A percentile compares a stretch with the other conserved stretches of the same genome.
phyloP scores from a whole-genome alignment of 2,113 vertebrate species.

The Melanocharis versteri region DNA sequence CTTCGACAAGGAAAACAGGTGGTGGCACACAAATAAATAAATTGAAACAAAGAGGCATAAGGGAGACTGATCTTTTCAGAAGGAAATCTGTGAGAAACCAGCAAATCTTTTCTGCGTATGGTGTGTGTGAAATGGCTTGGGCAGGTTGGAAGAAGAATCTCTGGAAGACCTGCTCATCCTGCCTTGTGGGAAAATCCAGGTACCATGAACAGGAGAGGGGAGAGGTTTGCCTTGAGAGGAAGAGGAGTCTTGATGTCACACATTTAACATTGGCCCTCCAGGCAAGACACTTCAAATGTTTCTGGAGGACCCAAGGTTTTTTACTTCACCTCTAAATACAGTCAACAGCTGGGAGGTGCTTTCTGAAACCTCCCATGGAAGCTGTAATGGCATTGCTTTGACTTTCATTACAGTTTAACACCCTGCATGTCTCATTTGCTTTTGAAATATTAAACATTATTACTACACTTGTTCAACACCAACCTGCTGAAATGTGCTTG shows the following conservation, averaged over 20 bases:
- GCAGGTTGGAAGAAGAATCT: neutral
- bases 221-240: neutral
- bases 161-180: neutral
- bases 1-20: neutral
- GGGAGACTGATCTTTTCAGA: neutral
- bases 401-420: neutral
- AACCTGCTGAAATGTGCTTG: neutral
- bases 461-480: neutral
- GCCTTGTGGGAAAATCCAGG: neutral
- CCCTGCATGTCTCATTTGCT: neutral
- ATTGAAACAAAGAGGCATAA: neutral
- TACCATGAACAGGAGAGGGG: neutral
- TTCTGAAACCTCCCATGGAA: neutral
- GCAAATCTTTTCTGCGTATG: neutral
- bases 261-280: neutral
- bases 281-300: neutral
- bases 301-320: neutral
- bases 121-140: neutral
- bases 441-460: constrained; percentile 16
- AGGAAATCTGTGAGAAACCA: neutral
- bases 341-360: neutral
- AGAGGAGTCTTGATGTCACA: neutral
- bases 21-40: neutral
- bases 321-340: neutral
- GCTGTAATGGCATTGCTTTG: neutral